Conservation (phyloP, 2,888 invertebrate species). For the Hirtodrosophila confusa region DNA sequence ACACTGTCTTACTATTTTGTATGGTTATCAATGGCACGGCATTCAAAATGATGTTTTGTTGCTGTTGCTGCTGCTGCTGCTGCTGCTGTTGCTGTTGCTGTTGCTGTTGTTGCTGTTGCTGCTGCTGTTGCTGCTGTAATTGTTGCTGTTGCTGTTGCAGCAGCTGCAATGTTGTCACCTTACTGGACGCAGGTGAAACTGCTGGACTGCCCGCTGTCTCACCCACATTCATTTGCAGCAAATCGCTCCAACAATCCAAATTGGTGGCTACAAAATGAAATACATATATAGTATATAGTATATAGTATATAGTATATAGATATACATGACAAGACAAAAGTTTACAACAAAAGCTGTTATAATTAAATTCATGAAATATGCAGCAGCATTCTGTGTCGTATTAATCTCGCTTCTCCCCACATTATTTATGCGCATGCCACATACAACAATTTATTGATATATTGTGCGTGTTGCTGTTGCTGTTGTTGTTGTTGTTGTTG, state of each 20-base stretch:
- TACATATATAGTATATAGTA: not conserved
- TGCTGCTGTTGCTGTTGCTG: conserved; percentile 64
- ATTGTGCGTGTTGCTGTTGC: not conserved
- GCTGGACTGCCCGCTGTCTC: conserved; percentile 60
- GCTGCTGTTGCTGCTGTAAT: conserved; percentile 47
- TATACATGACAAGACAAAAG: conserved; percentile 6
- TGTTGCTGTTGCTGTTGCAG: conserved; percentile 59
- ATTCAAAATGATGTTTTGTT: conserved; percentile 80
- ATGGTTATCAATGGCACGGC: conserved; percentile 82
- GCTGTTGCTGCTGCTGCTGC: conserved; percentile 60
- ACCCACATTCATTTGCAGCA: conserved; percentile 80
- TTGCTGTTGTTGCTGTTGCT: conserved; percentile 74
- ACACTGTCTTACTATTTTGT: conserved; percentile 78
- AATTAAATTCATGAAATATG: conserved; percentile 22
- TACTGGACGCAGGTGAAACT: conserved; percentile 57
- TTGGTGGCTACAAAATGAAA: conserved; percentile 72
- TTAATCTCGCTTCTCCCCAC: conserved; percentile 23
- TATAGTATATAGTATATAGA: not conserved
- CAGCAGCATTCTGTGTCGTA: conserved; percentile 4
- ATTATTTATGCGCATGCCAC: conserved; percentile 16
- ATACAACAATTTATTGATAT: conserved; percentile 24
- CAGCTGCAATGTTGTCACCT: conserved; percentile 58
- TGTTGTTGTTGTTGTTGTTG: no score
- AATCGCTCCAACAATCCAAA: conserved; percentile 83
- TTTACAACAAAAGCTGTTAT: not conserved